phyloP scores from a whole-genome alignment of 2,888 invertebrate species.

The Drosophila limbata region DNA sequence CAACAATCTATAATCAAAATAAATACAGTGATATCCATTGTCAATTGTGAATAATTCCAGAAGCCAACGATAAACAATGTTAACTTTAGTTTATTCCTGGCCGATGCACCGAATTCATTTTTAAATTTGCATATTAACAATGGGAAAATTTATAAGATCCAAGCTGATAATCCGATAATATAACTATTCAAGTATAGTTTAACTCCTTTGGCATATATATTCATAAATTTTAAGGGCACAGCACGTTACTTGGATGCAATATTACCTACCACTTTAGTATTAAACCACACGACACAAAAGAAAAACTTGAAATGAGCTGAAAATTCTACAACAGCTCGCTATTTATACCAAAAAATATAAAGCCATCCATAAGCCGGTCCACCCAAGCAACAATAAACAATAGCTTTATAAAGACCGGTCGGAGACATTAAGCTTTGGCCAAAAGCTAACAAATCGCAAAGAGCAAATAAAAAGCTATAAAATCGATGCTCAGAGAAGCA shows the following conservation, averaged over 20 bases:
- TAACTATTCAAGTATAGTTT: background rate
- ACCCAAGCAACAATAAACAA: slow-evolving; percentile 32
- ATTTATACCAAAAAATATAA: slow-evolving; percentile 66
- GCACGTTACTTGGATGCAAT: slow-evolving; percentile 14
- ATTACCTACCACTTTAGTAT: slow-evolving; percentile 54
- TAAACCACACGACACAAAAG: slow-evolving; percentile 50
- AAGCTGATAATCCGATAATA: background rate
- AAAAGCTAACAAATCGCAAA: slow-evolving; percentile 30
- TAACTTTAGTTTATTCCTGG: background rate
- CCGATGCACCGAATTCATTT: background rate
- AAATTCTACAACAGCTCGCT: slow-evolving; percentile 70
- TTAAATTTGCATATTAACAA: background rate
- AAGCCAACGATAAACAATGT: background rate
- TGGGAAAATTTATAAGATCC: no score
- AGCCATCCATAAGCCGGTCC: slow-evolving; percentile 34
- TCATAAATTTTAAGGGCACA: slow-evolving; percentile 17
- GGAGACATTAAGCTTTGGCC: slow-evolving; percentile 41
- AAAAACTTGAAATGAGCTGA: slow-evolving; percentile 74
- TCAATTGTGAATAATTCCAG: background rate
- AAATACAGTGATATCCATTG: slow-evolving; percentile 5
- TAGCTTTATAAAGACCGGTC: slow-evolving; percentile 57
- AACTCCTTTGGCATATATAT: background rate
- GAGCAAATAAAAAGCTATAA: slow-evolving; percentile 5
- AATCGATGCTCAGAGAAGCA: slow-evolving; percentile 26
- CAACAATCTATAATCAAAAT: slow-evolving; percentile 13